Evolutionary conservation across 2,113 vertebrate genomes (phyloP).

Genomic region (Caranx melampygus): DNA sequence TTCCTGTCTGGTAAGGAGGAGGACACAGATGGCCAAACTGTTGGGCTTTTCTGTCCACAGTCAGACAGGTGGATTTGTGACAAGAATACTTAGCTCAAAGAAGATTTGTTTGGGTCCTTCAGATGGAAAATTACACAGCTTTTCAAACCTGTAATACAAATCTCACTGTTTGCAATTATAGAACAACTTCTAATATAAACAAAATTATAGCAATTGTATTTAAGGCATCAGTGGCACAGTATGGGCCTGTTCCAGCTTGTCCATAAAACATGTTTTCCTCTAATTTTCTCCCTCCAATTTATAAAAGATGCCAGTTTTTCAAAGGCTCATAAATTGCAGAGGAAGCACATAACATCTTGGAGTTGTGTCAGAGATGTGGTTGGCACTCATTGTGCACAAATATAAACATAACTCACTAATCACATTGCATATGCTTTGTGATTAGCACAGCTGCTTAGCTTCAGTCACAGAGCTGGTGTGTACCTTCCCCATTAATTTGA

Average conservation of each 20-base stretch:
- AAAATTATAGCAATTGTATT: background rate
- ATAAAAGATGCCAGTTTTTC: constrained; percentile 15
- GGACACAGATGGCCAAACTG: background rate
- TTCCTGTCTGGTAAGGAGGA: too few species aligned
- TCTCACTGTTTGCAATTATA: background rate
- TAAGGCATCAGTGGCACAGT: background rate
- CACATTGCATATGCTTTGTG: constrained; percentile 30
- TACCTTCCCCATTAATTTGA: constrained; percentile 18
- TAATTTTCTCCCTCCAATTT: background rate
- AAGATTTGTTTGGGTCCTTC: background rate
- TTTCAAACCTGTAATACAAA: background rate
- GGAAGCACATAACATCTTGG: background rate
- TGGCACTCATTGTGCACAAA: background rate
- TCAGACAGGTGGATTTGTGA: background rate
- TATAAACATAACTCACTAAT: constrained; percentile 38
- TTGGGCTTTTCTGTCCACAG: background rate
- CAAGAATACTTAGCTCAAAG: background rate
- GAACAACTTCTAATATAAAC: background rate
- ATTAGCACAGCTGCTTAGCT: constrained; percentile 29
- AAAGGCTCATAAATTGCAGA: constrained; percentile 12
- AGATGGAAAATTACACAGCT: background rate
- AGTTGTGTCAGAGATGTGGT: constrained; percentile 25
- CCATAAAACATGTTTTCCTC: background rate
- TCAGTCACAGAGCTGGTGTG: constrained; percentile 16
- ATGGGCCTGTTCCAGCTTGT: background rate